Evolutionary conservation across 2,797 vertebrate species (phyloP).

Genomic region (Denticeps clupeoides): DNA sequence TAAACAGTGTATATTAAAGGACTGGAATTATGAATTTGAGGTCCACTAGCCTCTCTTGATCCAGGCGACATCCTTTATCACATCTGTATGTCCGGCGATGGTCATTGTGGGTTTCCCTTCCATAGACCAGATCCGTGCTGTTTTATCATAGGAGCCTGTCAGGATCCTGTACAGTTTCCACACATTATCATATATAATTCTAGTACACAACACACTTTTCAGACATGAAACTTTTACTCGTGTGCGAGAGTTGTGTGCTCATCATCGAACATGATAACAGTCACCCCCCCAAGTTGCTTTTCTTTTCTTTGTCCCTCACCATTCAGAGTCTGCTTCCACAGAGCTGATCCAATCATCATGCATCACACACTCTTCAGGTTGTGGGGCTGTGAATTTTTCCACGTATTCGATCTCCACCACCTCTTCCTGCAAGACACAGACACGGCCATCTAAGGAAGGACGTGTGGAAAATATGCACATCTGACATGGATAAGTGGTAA

Average conservation of each 20-base stretch:
- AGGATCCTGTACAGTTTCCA: too few relatives aligned
- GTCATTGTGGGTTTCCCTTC: constrained; percentile 83
- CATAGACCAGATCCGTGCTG: constrained; percentile 82
- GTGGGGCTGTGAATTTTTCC: constrained; percentile 81
- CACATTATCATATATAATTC: background rate
- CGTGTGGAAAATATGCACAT: background rate
- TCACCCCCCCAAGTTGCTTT: background rate
- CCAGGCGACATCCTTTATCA: constrained; percentile 93
- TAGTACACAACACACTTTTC: background rate
- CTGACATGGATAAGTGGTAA: background rate
- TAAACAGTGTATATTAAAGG: too few relatives aligned
- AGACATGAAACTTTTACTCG: too few relatives aligned
- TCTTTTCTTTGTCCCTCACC: constrained; percentile 45
- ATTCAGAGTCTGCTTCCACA: constrained; percentile 74
- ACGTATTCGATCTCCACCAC: constrained; percentile 94
- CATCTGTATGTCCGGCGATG: constrained; percentile 81
- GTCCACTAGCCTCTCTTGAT: constrained; percentile 75
- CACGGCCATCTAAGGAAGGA: background rate
- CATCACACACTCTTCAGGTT: constrained; percentile 90
- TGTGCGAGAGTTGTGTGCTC: too few relatives aligned
- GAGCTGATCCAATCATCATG: constrained; percentile 98
- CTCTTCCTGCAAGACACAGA: constrained; percentile 73
- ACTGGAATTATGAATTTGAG: too few relatives aligned
- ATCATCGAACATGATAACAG: too few relatives aligned
- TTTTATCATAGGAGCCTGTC: constrained; percentile 90